These are phyloP conservation scores for Brachionus sp. DNA, from an alignment of 1,140 invertebrate species.

Conservation along the genomic window DNA sequence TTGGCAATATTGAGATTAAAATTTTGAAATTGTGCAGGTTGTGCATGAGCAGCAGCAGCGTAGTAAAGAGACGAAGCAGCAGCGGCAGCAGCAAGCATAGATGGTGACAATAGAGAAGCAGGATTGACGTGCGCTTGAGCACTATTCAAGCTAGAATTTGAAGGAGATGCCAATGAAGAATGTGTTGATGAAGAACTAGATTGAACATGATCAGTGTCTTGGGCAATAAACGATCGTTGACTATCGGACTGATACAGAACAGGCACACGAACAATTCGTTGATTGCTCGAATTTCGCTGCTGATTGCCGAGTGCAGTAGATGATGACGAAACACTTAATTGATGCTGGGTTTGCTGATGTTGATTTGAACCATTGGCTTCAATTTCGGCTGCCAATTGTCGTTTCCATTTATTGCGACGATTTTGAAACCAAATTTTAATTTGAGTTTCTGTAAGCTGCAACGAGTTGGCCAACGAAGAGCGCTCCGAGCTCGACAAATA, in stretches of 20 bases:
- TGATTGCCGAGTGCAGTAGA: background rate
- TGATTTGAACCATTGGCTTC: slow-evolving; percentile 1
- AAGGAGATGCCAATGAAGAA: background rate
- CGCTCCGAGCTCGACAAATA: slow-evolving; percentile 93
- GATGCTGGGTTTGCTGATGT: background rate
- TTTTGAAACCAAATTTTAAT: slow-evolving; percentile 47
- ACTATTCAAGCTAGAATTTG: slow-evolving; percentile 4
- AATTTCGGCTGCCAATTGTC: slow-evolving; percentile 44
- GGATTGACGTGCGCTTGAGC: background rate
- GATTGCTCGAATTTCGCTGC: background rate
- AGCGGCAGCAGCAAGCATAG: slow-evolving; percentile 33
- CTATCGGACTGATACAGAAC: background rate
- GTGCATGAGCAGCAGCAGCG: background rate
- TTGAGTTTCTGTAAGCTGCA: slow-evolving; percentile 87
- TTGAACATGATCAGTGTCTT: background rate
- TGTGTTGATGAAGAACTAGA: slow-evolving; percentile 16
- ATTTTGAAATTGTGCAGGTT: background rate
- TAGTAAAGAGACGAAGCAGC: slow-evolving; percentile 13
- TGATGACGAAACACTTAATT: background rate
- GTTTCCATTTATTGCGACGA: slow-evolving; percentile 45
- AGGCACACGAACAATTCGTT: background rate
- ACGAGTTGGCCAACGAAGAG: slow-evolving; percentile 82
- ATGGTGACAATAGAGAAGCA: slow-evolving; percentile 16
- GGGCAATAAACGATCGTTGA: background rate
- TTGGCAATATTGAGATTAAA: background rate